These are phyloP conservation scores for Rhadina sibilatrix DNA, from an alignment of 2,113 vertebrate species.

Conservation along the genomic window DNA sequence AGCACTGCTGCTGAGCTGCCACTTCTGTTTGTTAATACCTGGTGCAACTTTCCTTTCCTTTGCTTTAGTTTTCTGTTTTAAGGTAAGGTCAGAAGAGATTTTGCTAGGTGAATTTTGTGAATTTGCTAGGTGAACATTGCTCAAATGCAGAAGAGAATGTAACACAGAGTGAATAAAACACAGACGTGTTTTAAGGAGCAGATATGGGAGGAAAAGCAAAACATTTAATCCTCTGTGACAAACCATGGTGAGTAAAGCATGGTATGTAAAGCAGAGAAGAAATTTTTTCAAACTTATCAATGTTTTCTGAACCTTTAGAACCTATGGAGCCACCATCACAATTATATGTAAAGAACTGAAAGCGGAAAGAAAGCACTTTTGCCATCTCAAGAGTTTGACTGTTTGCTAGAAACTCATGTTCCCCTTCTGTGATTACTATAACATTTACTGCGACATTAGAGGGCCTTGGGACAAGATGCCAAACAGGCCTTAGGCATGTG, in stretches of 20 bases:
- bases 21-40: not conserved
- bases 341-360: not conserved
- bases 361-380: not conserved
- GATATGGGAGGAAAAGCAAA: not conserved
- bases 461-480: not conserved
- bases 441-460: rapidly evolving
- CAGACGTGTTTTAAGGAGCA: not conserved
- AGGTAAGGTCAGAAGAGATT: not conserved
- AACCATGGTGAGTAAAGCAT: not conserved
- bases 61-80: not conserved
- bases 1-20: not conserved
- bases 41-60: not conserved
- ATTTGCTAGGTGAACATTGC: not conserved
- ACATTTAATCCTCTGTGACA: not conserved
- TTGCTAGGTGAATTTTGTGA: not conserved
- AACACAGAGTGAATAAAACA: not conserved
- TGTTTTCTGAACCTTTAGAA: not conserved
- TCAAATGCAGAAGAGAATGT: not conserved
- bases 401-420: not conserved
- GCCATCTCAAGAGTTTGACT: not conserved
- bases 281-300: not conserved
- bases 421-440: rapidly evolving
- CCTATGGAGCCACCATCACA: not conserved
- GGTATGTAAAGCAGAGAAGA: not conserved
- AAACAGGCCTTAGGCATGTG: not conserved